Evolutionary conservation across 2,888 invertebrate genomes (phyloP), one percentile per base, ranked within the genome.

Genomic region (Mechanitis messenoides): DNA sequence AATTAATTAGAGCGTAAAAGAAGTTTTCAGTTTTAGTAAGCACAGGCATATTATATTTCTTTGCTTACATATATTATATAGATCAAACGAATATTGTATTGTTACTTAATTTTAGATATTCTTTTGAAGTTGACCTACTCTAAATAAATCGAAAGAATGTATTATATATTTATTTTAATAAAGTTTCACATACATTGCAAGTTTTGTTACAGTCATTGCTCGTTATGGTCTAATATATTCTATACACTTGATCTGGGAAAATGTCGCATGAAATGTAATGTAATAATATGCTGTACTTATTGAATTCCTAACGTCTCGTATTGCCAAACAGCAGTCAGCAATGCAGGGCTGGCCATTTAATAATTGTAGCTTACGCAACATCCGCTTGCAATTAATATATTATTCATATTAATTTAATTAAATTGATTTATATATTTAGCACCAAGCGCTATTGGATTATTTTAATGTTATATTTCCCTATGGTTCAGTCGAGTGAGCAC

Each of bases 191-290:
- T 33, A 7, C 31, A 33, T 42, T 42, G 6, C 2, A 11, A 7
- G 50, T n/a, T 50, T 31, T 53, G 61, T 65, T 62, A 63, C 59
- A 61, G 67, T 67, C 65, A 63, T 63, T 63, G 64, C 59, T 65
- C 67, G 68, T 67, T 67, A 68, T 64, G 68, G 68, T 65, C 68
- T 67, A 61, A 62, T 68, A 64, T 65, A 63, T 65, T 62, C 57
- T 61, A 65, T 64, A 64, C 56, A 65, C 65, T 65, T 59, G 65
- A 65, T 62, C 63, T 67, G 67, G 65, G 68, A 67, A 67, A 68
- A 68, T 65, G 61, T 62, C 63, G 60, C 63, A 65, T 65, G 65
- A 62, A 68, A 67, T 67, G 65, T 62, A 64, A 67, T 60, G 65
- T 62, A 64, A 67, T 60, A 31, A 50, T 63, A 62, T 62, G 65